A percentile compares a stretch with the other conserved stretches of the same genome.
Conservation (phyloP, 2,797 vertebrate genomes). For the Chaenodraco wilsoni region DNA sequence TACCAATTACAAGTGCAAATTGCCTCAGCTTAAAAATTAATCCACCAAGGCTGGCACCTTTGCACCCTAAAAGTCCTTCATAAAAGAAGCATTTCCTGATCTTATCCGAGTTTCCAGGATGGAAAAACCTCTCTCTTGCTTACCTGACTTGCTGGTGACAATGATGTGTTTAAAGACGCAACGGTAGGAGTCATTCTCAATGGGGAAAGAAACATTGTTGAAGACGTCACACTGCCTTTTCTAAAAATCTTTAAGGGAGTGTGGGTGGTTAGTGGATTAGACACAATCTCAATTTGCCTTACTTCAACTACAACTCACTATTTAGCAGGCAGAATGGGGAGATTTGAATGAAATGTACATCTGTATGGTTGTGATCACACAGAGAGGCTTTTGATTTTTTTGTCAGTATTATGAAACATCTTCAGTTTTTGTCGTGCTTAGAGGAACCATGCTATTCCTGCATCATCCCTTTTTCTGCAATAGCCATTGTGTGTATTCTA, state of each 20-base stretch:
- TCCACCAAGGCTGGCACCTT: conserved; percentile 72
- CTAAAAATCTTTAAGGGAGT: conserved; percentile 35
- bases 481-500: too few species aligned
- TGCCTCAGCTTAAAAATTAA: conserved; percentile 75
- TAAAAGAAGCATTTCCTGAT: conserved; percentile 67
- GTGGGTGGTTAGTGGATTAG: conserved; percentile 64
- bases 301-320: conserved; percentile 55
- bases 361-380: conserved; percentile 39
- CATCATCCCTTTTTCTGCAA: background rate
- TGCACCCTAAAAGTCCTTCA: conserved; percentile 69
- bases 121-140: conserved; percentile 32
- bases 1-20: conserved; percentile 76
- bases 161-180: conserved; percentile 35
- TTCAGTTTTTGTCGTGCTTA: conserved; percentile 5
- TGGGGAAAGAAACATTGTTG: conserved; percentile 11
- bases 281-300: conserved; percentile 57
- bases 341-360: conserved; percentile 63
- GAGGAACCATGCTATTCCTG: background rate
- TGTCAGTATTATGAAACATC: conserved; percentile 24
- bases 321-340: conserved; percentile 44
- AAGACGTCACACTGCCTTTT: conserved; percentile 26
- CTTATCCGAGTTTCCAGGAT: conserved; percentile 53
- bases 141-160: conserved; percentile 64
- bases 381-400: conserved; percentile 20
- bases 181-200: conserved; percentile 33